phyloP scores from a whole-genome alignment of 2,888 invertebrate genomes.

The Rhabditoides inermis region DNA sequence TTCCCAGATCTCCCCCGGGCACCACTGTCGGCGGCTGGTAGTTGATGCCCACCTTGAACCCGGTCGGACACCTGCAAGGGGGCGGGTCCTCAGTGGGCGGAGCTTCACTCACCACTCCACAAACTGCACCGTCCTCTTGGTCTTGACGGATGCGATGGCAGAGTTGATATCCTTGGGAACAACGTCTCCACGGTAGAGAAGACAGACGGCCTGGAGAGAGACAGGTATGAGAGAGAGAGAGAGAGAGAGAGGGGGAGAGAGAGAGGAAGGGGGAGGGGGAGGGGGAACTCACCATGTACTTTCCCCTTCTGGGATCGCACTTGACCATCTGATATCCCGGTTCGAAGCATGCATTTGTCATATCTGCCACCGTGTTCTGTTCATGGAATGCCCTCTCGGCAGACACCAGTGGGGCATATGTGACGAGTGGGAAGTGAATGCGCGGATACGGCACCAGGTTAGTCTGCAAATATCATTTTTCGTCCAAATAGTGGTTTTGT shows the following conservation, averaged over 20 bases:
- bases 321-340: constrained; percentile 62
- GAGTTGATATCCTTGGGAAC: constrained; percentile 65
- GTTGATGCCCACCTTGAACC: constrained; percentile 20
- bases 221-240: neutral
- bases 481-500: no score
- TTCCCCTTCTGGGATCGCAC: constrained; percentile 58
- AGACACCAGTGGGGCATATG: constrained; percentile 54
- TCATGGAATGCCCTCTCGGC: constrained; percentile 47
- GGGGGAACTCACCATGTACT: constrained; percentile 53
- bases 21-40: constrained; percentile 64
- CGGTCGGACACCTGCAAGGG: constrained; percentile 12
- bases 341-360: constrained; percentile 82
- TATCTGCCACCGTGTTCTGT: constrained; percentile 69
- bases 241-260: neutral
- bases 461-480: no score
- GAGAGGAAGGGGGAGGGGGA: neutral
- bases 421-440: constrained; percentile 74
- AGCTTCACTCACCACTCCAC: constrained; percentile 58
- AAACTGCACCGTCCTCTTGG: constrained; percentile 62
- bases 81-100: neutral
- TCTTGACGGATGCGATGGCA: constrained; percentile 51
- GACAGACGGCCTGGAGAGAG: constrained; percentile 73
- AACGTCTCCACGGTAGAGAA: constrained; percentile 85
- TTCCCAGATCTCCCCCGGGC: constrained; percentile 75
- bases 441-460: constrained; percentile 64